phyloP scores from a whole-genome alignment of 1,140 invertebrate species.

The Bombus soroeensis region DNA sequence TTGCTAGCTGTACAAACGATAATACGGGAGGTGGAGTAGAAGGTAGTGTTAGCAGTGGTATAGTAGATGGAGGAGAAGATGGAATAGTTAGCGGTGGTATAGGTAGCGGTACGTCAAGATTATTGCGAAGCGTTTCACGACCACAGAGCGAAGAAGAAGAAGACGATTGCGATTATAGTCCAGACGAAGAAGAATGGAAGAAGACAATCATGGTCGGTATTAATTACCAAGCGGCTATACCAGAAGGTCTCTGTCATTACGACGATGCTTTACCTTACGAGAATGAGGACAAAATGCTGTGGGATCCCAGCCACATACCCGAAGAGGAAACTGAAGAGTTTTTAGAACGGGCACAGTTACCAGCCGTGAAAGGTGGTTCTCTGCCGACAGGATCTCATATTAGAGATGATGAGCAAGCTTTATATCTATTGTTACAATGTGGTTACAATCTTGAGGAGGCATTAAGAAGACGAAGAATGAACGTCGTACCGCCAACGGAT shows the following conservation, averaged over 20 bases:
- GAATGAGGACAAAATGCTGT: slow-evolving; percentile 97
- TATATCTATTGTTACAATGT: slow-evolving; percentile 96
- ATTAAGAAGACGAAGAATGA: slow-evolving; percentile 91
- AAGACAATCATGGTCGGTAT: slow-evolving; percentile 98
- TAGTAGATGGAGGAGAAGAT: slow-evolving; percentile 68
- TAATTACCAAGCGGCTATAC: slow-evolving; percentile 96
- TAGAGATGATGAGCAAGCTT: slow-evolving; percentile 96
- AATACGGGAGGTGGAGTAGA: slow-evolving; percentile 34
- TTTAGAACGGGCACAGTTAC: slow-evolving; percentile 87
- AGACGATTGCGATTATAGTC: slow-evolving; percentile 89
- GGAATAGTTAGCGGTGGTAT: slow-evolving; percentile 55
- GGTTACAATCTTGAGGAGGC: slow-evolving; percentile 97
- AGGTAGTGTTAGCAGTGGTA: slow-evolving; percentile 30
- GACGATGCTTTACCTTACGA: slow-evolving; percentile 97
- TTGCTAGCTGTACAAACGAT: slow-evolving; percentile 30
- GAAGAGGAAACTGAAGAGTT: slow-evolving; percentile 92
- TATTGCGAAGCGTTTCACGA: slow-evolving; percentile 85
- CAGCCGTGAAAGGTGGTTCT: slow-evolving; percentile 84
- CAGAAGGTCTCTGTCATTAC: slow-evolving; percentile 94
- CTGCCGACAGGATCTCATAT: slow-evolving; percentile 91
- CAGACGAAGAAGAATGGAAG: slow-evolving; percentile 90
- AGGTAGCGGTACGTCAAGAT: slow-evolving; percentile 77
- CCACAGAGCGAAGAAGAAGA: slow-evolving; percentile 89
- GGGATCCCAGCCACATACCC: slow-evolving; percentile 92
- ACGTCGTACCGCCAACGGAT: slow-evolving; percentile 88